Conservation (phyloP, 2,888 invertebrate species). For the Alentia gelatinosa region DNA sequence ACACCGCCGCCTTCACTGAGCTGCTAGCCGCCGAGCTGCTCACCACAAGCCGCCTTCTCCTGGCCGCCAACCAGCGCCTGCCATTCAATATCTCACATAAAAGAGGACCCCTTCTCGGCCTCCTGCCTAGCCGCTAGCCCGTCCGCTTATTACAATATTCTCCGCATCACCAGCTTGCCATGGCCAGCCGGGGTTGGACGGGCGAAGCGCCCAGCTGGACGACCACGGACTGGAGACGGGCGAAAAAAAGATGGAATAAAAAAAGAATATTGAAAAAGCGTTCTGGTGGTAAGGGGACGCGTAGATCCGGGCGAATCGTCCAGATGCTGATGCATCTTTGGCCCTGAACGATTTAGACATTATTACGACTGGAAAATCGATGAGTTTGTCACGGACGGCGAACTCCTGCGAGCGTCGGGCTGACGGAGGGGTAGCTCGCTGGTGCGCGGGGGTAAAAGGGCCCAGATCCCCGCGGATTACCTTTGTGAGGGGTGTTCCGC, state of each 20-base stretch:
- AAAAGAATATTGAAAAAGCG: neutral
- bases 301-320: neutral
- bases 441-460: neutral
- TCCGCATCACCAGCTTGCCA: neutral
- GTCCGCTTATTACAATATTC: neutral
- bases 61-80: neutral
- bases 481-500: too few relatives aligned
- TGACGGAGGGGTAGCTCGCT: neutral
- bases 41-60: neutral
- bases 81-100: neutral
- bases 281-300: neutral
- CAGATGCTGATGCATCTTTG: neutral
- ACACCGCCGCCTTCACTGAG: neutral
- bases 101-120: neutral
- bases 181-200: neutral
- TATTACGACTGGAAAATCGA: neutral
- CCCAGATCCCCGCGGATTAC: neutral
- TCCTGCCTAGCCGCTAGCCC: neutral
- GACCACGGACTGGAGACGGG: too few relatives aligned
- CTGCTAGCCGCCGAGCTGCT: neutral
- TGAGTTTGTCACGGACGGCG: neutral
- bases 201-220: too few relatives aligned
- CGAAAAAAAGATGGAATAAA: neutral
- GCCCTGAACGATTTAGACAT: slow-evolving; percentile 17
- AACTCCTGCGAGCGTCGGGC: neutral